Conservation (phyloP, 2,797 vertebrate species). For the Pteropus rufus region DNA sequence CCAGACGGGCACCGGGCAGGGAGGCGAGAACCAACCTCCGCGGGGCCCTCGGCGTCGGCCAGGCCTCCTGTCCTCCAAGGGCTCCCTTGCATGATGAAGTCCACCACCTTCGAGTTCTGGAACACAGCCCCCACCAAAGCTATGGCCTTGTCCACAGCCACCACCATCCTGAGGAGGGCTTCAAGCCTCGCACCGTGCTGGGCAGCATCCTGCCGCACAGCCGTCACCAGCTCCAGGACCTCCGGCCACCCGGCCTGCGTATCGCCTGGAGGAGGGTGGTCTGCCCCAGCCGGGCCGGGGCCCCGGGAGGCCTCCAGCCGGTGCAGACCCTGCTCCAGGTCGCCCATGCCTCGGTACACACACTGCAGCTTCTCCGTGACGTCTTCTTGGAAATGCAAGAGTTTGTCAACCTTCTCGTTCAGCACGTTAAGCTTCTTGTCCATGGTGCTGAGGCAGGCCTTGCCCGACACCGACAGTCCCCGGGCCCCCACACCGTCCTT, state of each 20-base stretch:
- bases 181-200: conserved; percentile 86
- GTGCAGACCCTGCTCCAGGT: conserved; percentile 82
- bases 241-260: conserved; percentile 79
- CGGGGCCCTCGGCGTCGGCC: conserved; percentile 74
- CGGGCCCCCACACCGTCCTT: conserved; percentile 57
- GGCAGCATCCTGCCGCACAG: conserved; percentile 80
- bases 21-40: conserved; percentile 82
- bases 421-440: conserved; percentile 86
- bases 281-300: neutral
- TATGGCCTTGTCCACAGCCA: conserved; percentile 85
- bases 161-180: conserved; percentile 85
- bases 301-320: conserved; percentile 64
- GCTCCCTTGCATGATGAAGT: conserved; percentile 86
- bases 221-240: conserved; percentile 83
- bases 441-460: conserved; percentile 78
- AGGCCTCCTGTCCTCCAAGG: conserved; percentile 85
- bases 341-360: conserved; percentile 81
- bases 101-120: conserved; percentile 88
- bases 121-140: conserved; percentile 85
- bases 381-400: conserved; percentile 85
- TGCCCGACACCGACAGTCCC: conserved; percentile 71
- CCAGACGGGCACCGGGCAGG: neutral
- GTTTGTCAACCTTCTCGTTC: conserved; percentile 87
- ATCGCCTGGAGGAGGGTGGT: neutral
- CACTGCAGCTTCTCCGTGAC: conserved; percentile 84